Evolutionary conservation across 92 coral and sea anemone species (phyloP).

Genomic region (Heliopora coerulea): DNA sequence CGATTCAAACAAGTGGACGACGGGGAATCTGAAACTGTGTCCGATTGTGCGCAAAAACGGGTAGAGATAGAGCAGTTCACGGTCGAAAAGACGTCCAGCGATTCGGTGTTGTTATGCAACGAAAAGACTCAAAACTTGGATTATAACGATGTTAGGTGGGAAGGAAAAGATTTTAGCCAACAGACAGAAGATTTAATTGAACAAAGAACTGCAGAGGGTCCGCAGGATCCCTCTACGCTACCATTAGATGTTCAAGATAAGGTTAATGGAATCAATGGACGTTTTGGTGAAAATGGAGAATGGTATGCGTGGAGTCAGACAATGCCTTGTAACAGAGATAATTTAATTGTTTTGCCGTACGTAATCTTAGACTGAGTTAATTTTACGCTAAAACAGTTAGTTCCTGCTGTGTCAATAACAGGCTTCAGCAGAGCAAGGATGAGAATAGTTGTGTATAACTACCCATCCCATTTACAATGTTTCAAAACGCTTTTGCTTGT

Average conservation of each 20-base stretch:
- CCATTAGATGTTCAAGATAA: constrained; percentile 63
- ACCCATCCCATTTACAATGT: no score
- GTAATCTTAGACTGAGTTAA: constrained; percentile 80
- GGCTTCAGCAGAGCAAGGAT: no score
- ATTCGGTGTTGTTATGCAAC: background rate
- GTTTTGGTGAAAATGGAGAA: constrained; percentile 72
- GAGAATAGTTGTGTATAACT: no score
- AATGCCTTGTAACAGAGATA: constrained; percentile 77
- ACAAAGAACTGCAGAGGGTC: background rate
- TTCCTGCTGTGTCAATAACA: no score
- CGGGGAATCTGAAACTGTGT: background rate
- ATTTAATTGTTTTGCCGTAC: constrained; percentile 76
- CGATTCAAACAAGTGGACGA: constrained; percentile 13
- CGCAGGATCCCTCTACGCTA: constrained; percentile 26
- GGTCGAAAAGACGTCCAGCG: constrained; percentile 3
- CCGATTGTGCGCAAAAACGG: constrained; percentile 1
- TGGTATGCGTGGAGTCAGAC: constrained; percentile 90
- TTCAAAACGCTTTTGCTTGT: no score
- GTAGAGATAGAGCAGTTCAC: background rate
- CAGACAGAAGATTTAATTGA: constrained; percentile 25
- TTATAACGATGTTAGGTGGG: constrained; percentile 15
- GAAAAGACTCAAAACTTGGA: constrained; percentile 9
- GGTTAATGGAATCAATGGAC: constrained; percentile 89
- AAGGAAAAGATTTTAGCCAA: constrained; percentile 18
- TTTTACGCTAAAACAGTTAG: no score